Evolutionary conservation across 1,140 invertebrate species (phyloP), one percentile per base, ranked within the genome.

Genomic region (Caerostris extrusa): DNA sequence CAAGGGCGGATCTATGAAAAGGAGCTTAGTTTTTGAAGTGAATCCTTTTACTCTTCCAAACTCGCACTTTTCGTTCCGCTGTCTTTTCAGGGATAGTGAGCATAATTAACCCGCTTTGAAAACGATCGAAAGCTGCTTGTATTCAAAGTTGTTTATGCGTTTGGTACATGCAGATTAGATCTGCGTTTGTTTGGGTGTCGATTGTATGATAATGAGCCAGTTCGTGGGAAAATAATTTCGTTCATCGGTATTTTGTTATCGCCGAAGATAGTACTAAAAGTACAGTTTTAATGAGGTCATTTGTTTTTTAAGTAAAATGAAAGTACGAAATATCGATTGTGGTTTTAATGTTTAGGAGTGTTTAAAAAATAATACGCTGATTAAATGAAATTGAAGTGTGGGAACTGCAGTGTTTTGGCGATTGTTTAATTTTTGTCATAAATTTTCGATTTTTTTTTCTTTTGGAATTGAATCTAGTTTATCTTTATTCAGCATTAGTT

Each of bases 1-100:
- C 92, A 93, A 93, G 85, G 92, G 92, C 85, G 92, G 83, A 81
- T 88, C 92, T 93, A 61, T 93, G 83, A 93, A 93, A 93, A 93
- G 92, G 85, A 69, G 85, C 85, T 81, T 82, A 81, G 64, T 90
- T 81, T 55, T 90, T 14, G 50, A 87, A 57, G 7, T 14, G 19
- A 67, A 67, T n/a, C 61, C 19, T 88, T 88, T 88, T 88, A 50
- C 12, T 88, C 60, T 67, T 86, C 67, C n/a, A 77, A 67, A n/a
- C 19, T 71, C 88, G 71, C 61, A 77, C 12, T 57, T 90, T 90
- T 56, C 67, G 71, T 12, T n/a, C 50, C 60, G 55, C 57, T 64
- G 14, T 58, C 50, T 90, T 14, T n/a, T 56, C 61, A 5, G 56
- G 6, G 5, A 58, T 71, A 64, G 14, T 69, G 67, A 90, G 34